Percentiles rank a stretch among this genome's conserved stretches.
Evolutionary conservation across 1,140 invertebrate species (phyloP).

Genomic region (Hycleus cichorii): DNA sequence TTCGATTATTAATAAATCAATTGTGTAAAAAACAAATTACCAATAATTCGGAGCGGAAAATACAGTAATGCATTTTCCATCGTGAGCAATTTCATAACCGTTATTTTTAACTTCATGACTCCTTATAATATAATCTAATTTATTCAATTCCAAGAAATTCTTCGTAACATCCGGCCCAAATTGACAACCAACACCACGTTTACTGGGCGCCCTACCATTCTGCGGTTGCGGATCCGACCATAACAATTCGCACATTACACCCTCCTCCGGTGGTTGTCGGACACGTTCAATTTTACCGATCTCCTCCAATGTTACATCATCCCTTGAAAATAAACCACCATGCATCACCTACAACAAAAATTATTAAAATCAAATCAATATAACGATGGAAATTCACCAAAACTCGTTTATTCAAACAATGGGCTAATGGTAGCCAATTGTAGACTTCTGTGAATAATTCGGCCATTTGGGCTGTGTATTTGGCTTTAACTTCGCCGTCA

Average conservation of each 20-base stretch:
- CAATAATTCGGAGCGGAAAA: constrained; percentile 99
- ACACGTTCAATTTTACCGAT: constrained; percentile 84
- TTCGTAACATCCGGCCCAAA: constrained; percentile 97
- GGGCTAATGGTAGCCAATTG: constrained; percentile 93
- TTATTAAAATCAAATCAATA: not conserved
- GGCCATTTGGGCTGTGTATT: constrained; percentile 91
- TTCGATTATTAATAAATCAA: constrained; percentile 18
- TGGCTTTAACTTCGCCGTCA: constrained; percentile 94
- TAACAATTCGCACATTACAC: constrained; percentile 92
- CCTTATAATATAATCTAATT: constrained; percentile 87
- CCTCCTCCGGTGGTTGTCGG: constrained; percentile 94
- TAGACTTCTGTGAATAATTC: constrained; percentile 98
- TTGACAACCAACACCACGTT: constrained; percentile 95
- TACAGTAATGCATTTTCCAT: constrained; percentile 91
- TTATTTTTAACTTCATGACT: constrained; percentile 98
- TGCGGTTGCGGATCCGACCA: constrained; percentile 97
- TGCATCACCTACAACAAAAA: constrained; percentile 70
- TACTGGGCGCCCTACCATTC: constrained; percentile 80
- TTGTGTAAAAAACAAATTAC: constrained; percentile 45
- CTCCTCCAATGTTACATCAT: constrained; percentile 86
- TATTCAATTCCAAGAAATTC: constrained; percentile 76
- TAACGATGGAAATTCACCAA: constrained; percentile 52
- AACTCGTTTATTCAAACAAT: constrained; percentile 89
- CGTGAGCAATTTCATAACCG: constrained; percentile 91
- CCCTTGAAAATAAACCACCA: constrained; percentile 84